Evolutionary conservation across 2,888 invertebrate genomes (phyloP).

Genomic region (Dynastes tityus): DNA sequence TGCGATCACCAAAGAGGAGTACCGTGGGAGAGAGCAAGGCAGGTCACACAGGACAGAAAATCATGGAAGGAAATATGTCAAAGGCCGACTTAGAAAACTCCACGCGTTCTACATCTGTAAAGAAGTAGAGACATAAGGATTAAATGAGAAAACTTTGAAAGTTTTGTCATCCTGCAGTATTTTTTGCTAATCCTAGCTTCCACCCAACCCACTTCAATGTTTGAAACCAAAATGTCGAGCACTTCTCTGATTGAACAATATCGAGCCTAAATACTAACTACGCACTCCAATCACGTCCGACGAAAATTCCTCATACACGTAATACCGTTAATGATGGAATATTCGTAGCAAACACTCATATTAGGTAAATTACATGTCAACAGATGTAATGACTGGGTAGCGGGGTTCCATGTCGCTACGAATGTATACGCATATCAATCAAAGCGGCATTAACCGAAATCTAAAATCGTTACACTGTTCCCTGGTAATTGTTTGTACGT

Average conservation of each 20-base stretch:
- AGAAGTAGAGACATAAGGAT: too few species aligned
- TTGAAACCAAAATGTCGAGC: not conserved
- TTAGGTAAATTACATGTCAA: constrained; percentile 29
- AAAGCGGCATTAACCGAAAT: constrained; percentile 38
- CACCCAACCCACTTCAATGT: not conserved
- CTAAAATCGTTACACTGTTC: constrained; percentile 6
- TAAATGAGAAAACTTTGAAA: too few species aligned
- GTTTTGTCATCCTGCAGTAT: too few species aligned
- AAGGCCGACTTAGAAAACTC: too few species aligned
- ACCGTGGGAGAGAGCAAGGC: too few species aligned
- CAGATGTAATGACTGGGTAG: constrained; percentile 23
- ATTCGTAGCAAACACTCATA: constrained; percentile 28
- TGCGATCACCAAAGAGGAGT: too few species aligned
- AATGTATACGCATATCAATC: constrained; percentile 21
- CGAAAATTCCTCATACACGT: not conserved
- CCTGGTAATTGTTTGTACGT: constrained; percentile 12
- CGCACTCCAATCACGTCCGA: constrained; percentile 3
- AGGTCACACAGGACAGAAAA: too few species aligned
- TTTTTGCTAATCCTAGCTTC: too few species aligned
- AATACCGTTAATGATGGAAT: constrained; percentile 23
- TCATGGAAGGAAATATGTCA: too few species aligned
- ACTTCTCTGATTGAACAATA: not conserved
- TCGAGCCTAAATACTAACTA: not conserved
- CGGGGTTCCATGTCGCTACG: constrained; percentile 1
- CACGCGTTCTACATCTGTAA: too few species aligned